Percentiles rank a stretch among this genome's conserved stretches.
Evolutionary conservation across 2,888 invertebrate genomes (phyloP).

Genomic region (Ligdia adustata): DNA sequence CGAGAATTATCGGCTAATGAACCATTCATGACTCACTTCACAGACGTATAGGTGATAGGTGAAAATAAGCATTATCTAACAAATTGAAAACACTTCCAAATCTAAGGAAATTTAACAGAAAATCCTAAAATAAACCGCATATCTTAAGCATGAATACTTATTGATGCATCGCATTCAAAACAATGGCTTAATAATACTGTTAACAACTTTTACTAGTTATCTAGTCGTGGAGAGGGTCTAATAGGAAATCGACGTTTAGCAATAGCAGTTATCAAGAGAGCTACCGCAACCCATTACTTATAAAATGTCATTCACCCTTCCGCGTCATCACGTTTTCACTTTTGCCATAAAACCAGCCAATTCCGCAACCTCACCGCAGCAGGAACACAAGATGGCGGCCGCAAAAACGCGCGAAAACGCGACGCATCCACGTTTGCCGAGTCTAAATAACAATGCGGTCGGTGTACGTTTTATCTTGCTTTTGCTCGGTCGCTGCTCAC

Average conservation of each 20-base stretch:
- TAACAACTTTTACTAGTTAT: conserved; percentile 7
- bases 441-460: conserved; percentile 65
- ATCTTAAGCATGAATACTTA: too few species aligned
- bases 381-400: conserved; percentile 65
- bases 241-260: conserved; percentile 27
- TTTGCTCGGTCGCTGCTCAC: conserved; percentile 39
- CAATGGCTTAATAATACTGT: background rate
- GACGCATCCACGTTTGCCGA: conserved; percentile 57
- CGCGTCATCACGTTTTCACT: conserved; percentile 67
- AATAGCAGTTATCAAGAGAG: conserved; percentile 44
- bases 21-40: too few species aligned
- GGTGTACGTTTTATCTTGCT: conserved; percentile 51
- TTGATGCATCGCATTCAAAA: too few species aligned
- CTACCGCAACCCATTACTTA: conserved; percentile 42
- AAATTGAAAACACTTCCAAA: too few species aligned
- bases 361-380: conserved; percentile 55
- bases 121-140: too few species aligned
- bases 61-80: too few species aligned
- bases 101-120: too few species aligned
- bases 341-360: conserved; percentile 66
- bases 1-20: conserved; percentile 21
- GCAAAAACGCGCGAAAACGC: conserved; percentile 62
- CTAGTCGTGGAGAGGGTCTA: conserved; percentile 13
- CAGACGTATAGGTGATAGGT: too few species aligned
- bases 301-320: conserved; percentile 56